Conservation (phyloP, 2,797 vertebrate species). For the Moxostoma hubbsi region DNA sequence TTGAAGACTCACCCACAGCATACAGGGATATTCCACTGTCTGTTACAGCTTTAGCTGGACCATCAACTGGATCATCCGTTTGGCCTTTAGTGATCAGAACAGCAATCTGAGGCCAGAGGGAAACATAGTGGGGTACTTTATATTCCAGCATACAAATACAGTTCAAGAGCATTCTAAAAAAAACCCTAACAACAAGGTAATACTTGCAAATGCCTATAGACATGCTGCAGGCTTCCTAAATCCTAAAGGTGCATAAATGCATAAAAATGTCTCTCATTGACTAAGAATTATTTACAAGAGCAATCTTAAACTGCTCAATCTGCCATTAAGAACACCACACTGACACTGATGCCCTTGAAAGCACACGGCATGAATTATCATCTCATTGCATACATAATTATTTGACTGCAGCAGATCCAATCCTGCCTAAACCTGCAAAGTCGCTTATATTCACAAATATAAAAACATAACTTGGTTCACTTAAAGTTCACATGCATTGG, state of each 20-base stretch:
- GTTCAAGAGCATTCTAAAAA: not conserved
- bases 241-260: constrained; percentile 2
- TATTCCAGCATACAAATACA: not conserved
- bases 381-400: constrained; percentile 62
- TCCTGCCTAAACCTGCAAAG: constrained; percentile 7
- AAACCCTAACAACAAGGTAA: not conserved
- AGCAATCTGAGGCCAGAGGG: constrained; percentile 72
- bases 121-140: not conserved
- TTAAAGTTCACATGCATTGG: constrained; percentile 64
- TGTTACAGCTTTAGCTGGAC: constrained; percentile 71
- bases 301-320: constrained; percentile 20
- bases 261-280: not conserved
- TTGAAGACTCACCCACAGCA: constrained; percentile 81
- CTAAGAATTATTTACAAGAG: constrained; percentile 19
- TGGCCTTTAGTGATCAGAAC: constrained; percentile 84
- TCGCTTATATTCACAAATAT: constrained; percentile 48
- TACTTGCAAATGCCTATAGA: not conserved
- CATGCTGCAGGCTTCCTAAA: not conserved
- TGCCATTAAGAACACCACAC: constrained; percentile 27
- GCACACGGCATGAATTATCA: constrained; percentile 57
- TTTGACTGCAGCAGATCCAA: constrained; percentile 28
- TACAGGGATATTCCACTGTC: constrained; percentile 85
- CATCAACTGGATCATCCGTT: constrained; percentile 77
- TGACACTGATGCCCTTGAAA: constrained; percentile 37
- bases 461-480: constrained; percentile 58